phyloP scores from a whole-genome alignment of 2,888 invertebrate species.

The Metallyticus violacea region DNA sequence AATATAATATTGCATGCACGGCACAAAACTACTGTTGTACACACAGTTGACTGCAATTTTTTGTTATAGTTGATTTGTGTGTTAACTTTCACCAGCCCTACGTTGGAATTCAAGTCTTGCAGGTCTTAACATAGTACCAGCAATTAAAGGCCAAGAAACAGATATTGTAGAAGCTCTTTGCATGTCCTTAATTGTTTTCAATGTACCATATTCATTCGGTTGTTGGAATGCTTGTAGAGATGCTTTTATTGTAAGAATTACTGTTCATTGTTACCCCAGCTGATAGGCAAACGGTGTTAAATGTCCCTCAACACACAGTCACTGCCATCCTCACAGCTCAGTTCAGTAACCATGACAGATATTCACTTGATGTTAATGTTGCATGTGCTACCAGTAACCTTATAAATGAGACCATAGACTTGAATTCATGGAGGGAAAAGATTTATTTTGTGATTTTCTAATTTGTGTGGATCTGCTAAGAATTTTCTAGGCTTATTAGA shows the following conservation, averaged over 20 bases:
- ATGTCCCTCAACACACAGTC: not conserved
- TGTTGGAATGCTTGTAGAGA: not conserved
- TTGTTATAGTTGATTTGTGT: conserved; percentile 3
- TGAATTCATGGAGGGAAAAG: not conserved
- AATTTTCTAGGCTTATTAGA: conserved; percentile 9
- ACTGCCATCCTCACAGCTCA: too few relatives aligned
- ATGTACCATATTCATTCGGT: not conserved
- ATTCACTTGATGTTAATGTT: not conserved
- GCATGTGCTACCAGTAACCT: too few relatives aligned
- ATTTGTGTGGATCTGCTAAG: not conserved
- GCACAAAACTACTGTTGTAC: conserved; percentile 25
- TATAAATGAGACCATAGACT: not conserved
- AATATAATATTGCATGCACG: conserved; percentile 15
- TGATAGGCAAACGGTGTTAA: not conserved
- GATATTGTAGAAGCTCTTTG: too few relatives aligned
- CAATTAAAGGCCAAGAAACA: too few relatives aligned
- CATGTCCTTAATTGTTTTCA: not conserved
- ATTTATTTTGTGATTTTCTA: not conserved
- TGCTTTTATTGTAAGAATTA: not conserved
- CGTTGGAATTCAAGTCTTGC: not conserved
- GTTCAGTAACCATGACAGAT: too few relatives aligned
- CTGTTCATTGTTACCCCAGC: not conserved
- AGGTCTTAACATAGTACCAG: not conserved
- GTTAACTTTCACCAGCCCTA: not conserved
- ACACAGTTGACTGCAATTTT: conserved; percentile 30